These are phyloP conservation scores for Actinostola sp. DNA, from an alignment of 92 coral and sea anemone species.

Conservation along the genomic window DNA sequence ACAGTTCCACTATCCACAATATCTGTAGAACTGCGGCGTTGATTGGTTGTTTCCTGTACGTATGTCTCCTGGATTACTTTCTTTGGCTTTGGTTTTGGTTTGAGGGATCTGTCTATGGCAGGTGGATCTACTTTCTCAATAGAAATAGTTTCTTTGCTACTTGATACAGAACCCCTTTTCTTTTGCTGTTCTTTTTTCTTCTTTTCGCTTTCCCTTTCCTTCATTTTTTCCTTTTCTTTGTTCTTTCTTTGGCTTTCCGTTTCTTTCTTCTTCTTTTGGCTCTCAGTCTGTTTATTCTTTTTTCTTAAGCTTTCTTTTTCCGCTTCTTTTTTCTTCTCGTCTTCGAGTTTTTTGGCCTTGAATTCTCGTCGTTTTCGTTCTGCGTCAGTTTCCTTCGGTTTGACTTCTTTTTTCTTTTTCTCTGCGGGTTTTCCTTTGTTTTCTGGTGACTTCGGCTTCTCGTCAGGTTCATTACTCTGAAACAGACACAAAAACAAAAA, in stretches of 20 bases:
- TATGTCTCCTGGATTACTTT: not conserved
- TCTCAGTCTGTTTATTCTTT: not conserved
- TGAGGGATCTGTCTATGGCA: conserved; percentile 5
- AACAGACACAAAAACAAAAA: not conserved
- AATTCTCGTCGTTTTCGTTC: conserved; percentile 3
- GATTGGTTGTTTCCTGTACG: not conserved
- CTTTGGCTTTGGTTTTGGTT: not conserved
- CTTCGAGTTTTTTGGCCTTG: conserved; percentile 18
- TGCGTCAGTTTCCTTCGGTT: conserved; percentile 7
- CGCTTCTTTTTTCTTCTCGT: not conserved
- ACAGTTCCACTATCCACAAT: not conserved
- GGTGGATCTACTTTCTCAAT: not conserved
- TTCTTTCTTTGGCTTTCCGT: not conserved
- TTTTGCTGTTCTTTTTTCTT: conserved; percentile 2
- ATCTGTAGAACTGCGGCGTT: not conserved
- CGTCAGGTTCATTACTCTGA: conserved; percentile 7
- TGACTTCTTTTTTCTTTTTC: not conserved
- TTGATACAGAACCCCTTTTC: not conserved
- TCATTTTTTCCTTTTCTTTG: too few species aligned
- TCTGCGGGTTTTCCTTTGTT: not conserved
- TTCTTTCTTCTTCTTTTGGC: conserved; percentile 1
- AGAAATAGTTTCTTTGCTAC: not conserved
- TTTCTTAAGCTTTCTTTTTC: conserved; percentile 14
- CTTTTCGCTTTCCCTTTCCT: conserved; percentile 1
- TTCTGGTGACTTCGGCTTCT: not conserved